Conservation (phyloP, 2,888 invertebrate genomes). For the Nemotelus pantherinus region DNA sequence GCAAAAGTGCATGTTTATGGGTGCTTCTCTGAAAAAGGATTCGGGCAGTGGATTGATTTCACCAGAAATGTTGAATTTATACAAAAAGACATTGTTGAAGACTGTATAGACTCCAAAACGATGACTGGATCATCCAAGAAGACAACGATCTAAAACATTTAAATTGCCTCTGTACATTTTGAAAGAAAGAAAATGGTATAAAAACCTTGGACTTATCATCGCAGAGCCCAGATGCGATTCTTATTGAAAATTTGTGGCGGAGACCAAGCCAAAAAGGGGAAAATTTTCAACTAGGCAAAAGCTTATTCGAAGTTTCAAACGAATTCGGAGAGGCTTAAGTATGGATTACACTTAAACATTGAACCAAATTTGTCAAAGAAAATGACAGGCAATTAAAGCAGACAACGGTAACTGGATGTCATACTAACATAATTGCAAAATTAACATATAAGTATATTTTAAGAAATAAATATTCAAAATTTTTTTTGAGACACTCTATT, state of each 20-base stretch:
- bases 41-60: neutral
- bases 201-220: neutral
- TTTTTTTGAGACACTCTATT: no score
- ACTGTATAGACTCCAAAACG: neutral
- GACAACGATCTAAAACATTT: constrained; percentile 8
- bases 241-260: no score
- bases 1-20: neutral
- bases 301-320: neutral
- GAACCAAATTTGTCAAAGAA: neutral
- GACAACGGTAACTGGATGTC: neutral
- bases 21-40: neutral
- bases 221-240: neutral
- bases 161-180: neutral
- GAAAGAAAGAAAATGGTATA: neutral
- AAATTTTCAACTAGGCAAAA: neutral
- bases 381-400: neutral
- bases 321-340: no score
- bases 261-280: no score
- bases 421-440: no score
- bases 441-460: no score
- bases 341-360: neutral
- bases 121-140: neutral
- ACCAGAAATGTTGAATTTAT: neutral
- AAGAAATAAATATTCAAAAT: no score
- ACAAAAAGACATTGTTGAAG: constrained; percentile 6